These are phyloP conservation scores for Garrulus glandarius DNA, from an alignment of 2,797 vertebrate species.

Conservation along the genomic window DNA sequence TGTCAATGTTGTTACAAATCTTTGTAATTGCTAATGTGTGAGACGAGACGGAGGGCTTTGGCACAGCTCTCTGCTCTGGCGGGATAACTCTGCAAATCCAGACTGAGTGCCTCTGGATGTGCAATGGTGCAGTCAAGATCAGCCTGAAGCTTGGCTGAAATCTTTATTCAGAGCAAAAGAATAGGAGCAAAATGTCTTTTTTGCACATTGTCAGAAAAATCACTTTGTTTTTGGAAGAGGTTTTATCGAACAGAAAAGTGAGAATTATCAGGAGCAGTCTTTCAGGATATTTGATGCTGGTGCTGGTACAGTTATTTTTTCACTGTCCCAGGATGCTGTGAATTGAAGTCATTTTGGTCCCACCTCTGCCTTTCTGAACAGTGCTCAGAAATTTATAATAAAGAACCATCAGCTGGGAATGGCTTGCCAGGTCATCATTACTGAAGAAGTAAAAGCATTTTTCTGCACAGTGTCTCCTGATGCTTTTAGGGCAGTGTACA, in stretches of 20 bases:
- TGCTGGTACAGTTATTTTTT: neutral
- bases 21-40: neutral
- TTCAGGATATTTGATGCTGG: neutral
- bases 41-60: accelerated
- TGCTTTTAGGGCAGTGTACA: slow-evolving; percentile 19
- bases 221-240: neutral
- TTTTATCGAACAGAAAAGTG: neutral
- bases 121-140: neutral
- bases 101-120: neutral
- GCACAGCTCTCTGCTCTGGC: neutral
- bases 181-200: neutral
- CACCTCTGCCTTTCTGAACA: neutral
- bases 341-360: neutral
- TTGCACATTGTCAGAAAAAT: slow-evolving; percentile 25
- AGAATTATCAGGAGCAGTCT: neutral
- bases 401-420: neutral
- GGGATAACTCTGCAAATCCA: neutral
- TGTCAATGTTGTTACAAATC: neutral
- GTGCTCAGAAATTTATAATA: slow-evolving; percentile 11
- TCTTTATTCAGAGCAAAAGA: neutral
- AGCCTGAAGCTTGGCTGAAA: neutral
- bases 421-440: neutral
- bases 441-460: slow-evolving; percentile 24
- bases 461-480: slow-evolving; percentile 1
- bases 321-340: neutral